Base-by-base conservation (phyloP, 2,113 vertebrate genomes). In the Myotis davidii region DNA sequence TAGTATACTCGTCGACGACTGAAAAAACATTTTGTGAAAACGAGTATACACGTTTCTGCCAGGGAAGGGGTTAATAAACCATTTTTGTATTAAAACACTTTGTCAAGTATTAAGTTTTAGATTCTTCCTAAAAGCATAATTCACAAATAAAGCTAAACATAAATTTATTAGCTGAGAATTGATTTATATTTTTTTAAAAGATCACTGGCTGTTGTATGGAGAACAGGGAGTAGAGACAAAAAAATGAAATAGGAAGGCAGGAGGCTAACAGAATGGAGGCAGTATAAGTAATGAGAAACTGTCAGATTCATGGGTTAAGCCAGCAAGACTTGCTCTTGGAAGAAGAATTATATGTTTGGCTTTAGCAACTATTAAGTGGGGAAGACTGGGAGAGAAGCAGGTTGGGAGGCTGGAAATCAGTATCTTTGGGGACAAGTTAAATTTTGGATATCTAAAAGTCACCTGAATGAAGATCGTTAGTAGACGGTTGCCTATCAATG, bases 51-150 rank as follows among this genome's bases (percentile, higher is more conserved):
- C n/a, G n/a, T n/a, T n/a, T n/a, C n/a, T n/a, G n/a, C n/a, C n/a
- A n/a, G n/a, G n/a, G n/a, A n/a, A n/a, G n/a, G n/a, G n/a, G n/a
- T n/a, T n/a, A n/a, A n/a, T n/a, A 45, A 45, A 45, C 11, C 9
- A 69, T 91, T 93, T 93, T 91, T 94, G 13, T 29, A 21, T 93
- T 91, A 25, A 93, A 91, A 27, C 69, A 84, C 1, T 65, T 21
- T 94, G 29, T 90, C 27, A 88, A 61, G 7, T 90, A 27, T 70
- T 92, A 86, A 50, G 42, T 91, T 85, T 97, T 52, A 94, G 48
- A 81, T 85, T 96, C 17, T 27, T 64, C 16, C 27, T 78, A 69
- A 95, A 79, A 88, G 11, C 14, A 65, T 74, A 94, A 74, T 83
- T 72, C 14, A 73, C 25, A 94, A 79, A 81, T 87, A 89, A 96